Evolutionary conservation across 2,888 invertebrate species (phyloP).

Genomic region (Tineola bisselliella): DNA sequence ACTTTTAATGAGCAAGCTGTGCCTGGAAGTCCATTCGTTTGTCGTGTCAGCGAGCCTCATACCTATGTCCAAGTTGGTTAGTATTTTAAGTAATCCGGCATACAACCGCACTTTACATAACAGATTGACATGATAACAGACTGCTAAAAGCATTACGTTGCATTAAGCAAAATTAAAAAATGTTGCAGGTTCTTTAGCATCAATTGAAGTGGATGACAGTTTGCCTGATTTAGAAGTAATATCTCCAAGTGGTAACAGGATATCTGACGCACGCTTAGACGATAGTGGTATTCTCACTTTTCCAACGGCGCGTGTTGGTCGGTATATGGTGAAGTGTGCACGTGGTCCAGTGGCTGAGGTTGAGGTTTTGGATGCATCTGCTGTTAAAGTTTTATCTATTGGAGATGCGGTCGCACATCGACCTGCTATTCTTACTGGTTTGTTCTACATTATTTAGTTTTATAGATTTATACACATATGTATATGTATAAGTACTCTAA

Average conservation of each 20-base stretch:
- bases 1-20: conserved; percentile 94
- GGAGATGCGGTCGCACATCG: conserved; percentile 82
- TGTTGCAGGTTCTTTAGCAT: conserved; percentile 56
- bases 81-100: no score
- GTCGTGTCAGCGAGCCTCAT: conserved; percentile 76
- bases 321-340: conserved; percentile 71
- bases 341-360: conserved; percentile 60
- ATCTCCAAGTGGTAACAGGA: conserved; percentile 71
- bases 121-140: no score
- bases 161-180: background rate
- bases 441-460: conserved; percentile 24
- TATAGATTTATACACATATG: no score
- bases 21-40: conserved; percentile 90
- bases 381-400: conserved; percentile 77
- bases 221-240: conserved; percentile 74
- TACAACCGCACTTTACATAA: no score
- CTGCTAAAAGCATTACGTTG: no score
- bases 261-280: conserved; percentile 69
- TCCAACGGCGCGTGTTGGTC: conserved; percentile 78
- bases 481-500: no score
- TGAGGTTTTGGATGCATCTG: conserved; percentile 82
- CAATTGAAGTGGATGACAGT: conserved; percentile 70
- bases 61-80: conserved; percentile 78
- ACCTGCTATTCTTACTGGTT: conserved; percentile 80
- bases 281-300: conserved; percentile 76